Evolutionary conservation across 2,888 invertebrate species (phyloP).

Genomic region (Theodoxus fluviatilis): DNA sequence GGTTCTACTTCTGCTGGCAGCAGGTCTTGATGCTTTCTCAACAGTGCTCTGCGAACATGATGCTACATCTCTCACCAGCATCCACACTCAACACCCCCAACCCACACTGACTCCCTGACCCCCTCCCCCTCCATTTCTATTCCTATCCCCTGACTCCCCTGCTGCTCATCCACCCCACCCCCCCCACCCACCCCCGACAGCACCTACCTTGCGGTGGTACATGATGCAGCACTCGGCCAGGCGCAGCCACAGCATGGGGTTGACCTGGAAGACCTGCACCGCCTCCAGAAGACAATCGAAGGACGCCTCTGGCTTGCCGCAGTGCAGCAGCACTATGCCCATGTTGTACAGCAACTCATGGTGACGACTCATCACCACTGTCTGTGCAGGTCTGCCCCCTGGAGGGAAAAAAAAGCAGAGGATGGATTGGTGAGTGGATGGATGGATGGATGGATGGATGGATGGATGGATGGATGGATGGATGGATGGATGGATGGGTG

Average conservation of each 20-base stretch:
- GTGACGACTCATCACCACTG: slow-evolving; percentile 72
- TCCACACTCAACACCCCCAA: too few relatives aligned
- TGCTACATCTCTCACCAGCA: too few relatives aligned
- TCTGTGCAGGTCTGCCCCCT: slow-evolving; percentile 71
- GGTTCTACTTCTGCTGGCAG: too few relatives aligned
- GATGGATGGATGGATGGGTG: too few relatives aligned
- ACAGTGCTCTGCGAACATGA: too few relatives aligned
- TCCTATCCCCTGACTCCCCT: too few relatives aligned
- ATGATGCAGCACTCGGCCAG: slow-evolving; percentile 81
- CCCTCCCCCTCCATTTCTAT: too few relatives aligned
- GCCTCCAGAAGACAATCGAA: slow-evolving; percentile 90
- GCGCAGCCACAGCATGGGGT: slow-evolving; percentile 89
- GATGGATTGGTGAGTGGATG: neutral
- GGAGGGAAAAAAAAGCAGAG: neutral
- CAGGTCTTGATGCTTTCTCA: too few relatives aligned
- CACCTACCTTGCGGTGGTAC: slow-evolving; percentile 57
- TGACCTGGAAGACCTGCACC: slow-evolving; percentile 83
- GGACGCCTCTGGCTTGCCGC: slow-evolving; percentile 82
- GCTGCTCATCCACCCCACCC: too few relatives aligned
- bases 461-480: too few relatives aligned
- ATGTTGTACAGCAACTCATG: slow-evolving; percentile 80
- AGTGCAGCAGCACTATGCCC: slow-evolving; percentile 82
- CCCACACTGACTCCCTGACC: too few relatives aligned
- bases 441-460: neutral
- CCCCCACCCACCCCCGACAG: too few relatives aligned